A percentile compares a stretch with the other conserved stretches of the same genome.
Evolutionary conservation across 1,140 invertebrate species (phyloP).

Genomic region (Diprion similis): DNA sequence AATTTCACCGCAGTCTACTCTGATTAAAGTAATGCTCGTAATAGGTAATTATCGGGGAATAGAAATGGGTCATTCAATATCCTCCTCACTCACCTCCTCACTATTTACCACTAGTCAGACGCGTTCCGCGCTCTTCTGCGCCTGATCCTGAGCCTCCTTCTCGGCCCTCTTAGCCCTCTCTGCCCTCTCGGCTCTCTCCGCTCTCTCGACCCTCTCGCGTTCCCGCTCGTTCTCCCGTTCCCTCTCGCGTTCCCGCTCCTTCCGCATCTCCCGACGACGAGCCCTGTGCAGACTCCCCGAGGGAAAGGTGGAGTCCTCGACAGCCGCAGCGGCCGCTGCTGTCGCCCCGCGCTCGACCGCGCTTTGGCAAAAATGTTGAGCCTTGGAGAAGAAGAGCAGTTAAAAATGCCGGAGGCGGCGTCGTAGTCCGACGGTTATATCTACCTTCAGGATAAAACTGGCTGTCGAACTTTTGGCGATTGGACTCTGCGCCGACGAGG

Average conservation of each 20-base stretch:
- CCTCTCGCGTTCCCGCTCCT: constrained; percentile 40
- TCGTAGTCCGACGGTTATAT: constrained; percentile 28
- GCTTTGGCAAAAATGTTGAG: constrained; percentile 38
- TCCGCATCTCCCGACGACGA: constrained; percentile 40
- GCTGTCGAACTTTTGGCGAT: constrained; percentile 47
- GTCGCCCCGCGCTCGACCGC: constrained; percentile 48
- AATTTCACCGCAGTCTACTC: no score
- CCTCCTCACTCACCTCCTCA: constrained; percentile 39
- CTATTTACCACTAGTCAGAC: constrained; percentile 60
- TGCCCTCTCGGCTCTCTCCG: constrained; percentile 3
- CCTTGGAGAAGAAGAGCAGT: neutral
- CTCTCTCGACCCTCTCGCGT: constrained; percentile 17
- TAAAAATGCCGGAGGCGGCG: neutral
- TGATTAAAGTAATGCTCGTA: neutral
- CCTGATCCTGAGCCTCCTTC: constrained; percentile 11
- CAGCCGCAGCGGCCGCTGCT: constrained; percentile 46
- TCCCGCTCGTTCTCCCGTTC: constrained; percentile 39
- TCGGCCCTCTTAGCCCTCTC: neutral
- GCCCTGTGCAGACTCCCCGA: constrained; percentile 47
- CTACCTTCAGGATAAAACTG: constrained; percentile 49
- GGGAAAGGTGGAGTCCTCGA: constrained; percentile 49
- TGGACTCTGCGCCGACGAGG: constrained; percentile 43
- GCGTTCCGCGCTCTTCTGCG: constrained; percentile 47
- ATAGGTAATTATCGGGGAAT: neutral
- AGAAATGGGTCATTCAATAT: neutral